A percentile compares a stretch with the other conserved stretches of the same genome.
These are phyloP conservation scores for Phyllotreta cruciferae DNA, from an alignment of 2,888 invertebrate genomes.

Conservation along the genomic window DNA sequence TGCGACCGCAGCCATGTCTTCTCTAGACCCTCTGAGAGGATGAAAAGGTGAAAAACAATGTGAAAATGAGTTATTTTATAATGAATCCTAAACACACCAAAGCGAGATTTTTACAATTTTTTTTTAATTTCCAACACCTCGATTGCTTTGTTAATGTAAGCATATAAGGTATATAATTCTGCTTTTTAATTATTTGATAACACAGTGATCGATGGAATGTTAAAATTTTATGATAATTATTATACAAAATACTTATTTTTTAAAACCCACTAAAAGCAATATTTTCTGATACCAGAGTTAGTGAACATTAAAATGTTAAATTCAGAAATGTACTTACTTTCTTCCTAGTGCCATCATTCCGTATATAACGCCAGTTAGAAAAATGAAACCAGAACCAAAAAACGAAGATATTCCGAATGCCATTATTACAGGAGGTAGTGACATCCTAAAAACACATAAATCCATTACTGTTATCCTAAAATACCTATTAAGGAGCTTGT, in stretches of 20 bases:
- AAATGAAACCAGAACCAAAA: slow-evolving; percentile 88
- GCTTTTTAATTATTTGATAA: too few relatives aligned
- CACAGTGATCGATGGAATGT: too few relatives aligned
- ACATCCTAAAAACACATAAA: slow-evolving; percentile 72
- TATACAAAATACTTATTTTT: slow-evolving; percentile 24
- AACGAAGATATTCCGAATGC: slow-evolving; percentile 78
- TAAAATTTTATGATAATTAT: background rate
- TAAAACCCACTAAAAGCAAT: background rate
- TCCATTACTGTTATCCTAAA: background rate
- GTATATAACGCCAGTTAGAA: slow-evolving; percentile 87
- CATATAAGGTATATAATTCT: too few relatives aligned
- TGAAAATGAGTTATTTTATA: background rate
- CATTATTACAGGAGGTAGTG: slow-evolving; percentile 81
- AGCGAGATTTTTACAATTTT: slow-evolving; percentile 9
- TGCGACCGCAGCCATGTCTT: slow-evolving; percentile 85
- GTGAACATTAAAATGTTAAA: too few relatives aligned
- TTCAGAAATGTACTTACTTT: slow-evolving; percentile 75
- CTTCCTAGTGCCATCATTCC: slow-evolving; percentile 95
- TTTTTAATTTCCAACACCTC: too few relatives aligned
- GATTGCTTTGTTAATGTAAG: too few relatives aligned
- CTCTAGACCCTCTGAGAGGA: slow-evolving; percentile 75
- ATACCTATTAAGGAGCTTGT: slow-evolving; percentile 2
- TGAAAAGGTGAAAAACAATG: background rate
- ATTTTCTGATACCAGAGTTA: too few relatives aligned
- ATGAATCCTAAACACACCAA: background rate